phyloP scores from a whole-genome alignment of 2,113 vertebrate species.

The Ailurus styani region DNA sequence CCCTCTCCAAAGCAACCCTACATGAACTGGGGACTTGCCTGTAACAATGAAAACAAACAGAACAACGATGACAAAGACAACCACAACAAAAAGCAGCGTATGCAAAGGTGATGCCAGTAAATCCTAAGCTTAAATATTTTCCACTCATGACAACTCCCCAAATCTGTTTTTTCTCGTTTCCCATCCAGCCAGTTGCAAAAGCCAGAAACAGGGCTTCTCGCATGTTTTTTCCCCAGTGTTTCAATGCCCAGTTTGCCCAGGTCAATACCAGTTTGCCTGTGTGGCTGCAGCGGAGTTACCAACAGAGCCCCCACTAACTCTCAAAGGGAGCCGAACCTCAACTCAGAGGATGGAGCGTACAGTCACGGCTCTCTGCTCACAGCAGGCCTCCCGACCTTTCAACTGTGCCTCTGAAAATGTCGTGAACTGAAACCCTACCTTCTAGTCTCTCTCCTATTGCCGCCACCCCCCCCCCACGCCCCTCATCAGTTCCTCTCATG shows the following conservation, averaged over 20 bases:
- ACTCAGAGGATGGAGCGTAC: no score
- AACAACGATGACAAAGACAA: fast-evolving
- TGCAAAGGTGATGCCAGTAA: neutral
- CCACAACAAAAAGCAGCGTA: neutral
- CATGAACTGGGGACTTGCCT: neutral
- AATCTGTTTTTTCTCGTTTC: neutral
- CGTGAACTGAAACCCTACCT: neutral
- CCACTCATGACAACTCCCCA: neutral
- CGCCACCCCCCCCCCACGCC: neutral
- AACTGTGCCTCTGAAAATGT: neutral
- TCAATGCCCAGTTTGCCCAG: neutral
- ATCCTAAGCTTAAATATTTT: neutral
- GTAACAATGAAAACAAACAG: neutral
- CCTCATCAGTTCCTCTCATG: neutral
- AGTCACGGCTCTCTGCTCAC: neutral
- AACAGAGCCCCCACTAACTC: neutral
- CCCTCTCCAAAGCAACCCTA: neutral
- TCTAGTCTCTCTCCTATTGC: neutral
- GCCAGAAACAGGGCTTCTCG: neutral
- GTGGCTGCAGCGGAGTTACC: neutral
- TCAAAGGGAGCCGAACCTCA: neutral
- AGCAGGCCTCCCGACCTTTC: neutral
- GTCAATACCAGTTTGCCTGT: no score
- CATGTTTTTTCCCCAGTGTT: neutral
- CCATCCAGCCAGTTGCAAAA: neutral